Base-by-base conservation (phyloP, 1,140 invertebrate species). In the Musca domestica region DNA sequence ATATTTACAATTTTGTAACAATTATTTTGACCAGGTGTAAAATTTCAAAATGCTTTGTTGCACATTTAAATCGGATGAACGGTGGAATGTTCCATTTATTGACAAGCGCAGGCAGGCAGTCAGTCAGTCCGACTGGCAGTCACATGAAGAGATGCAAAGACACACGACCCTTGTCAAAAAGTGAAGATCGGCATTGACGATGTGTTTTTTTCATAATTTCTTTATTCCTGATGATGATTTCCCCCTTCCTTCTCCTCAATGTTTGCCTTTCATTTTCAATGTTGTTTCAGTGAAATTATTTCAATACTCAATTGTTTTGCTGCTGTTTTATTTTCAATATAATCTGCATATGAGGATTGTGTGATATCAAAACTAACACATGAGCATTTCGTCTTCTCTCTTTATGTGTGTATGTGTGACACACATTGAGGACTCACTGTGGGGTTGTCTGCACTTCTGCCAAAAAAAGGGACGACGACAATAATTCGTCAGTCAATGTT, bases 11-110 rank as follows among this genome's bases (percentile, higher is more conserved):
- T 10, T 2, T 9, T 5, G 34, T 9, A 41, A 41, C 34, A 5
- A 41, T 41, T 61, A 17, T 61, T 34, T 10, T 41, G 56, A 61
- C 56, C 56, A 61, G 56, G 56, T 61, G 56, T 61, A 61, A 61
- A 34, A 41, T 61, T 41, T 61, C 56, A 61, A 61, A 61, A 34
- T n/a, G 34, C 20, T 34, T 6, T 7, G 17, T 9, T 17, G 2
- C 54, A 30, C 9, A 30, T 30, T n/a, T n/a, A 4, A n/a, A 49
- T 15, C 17, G 5, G 5, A 49, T n/a, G n/a, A n/a, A n/a, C n/a
- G n/a, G n/a, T n/a, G n/a, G n/a, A n/a, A n/a, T n/a, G n/a, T n/a
- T 19, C 17, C 56, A 14, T 34, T 41, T 14, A 34, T 41, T 25
- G 52, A 17, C 23, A 56, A 27, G 5, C 6, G 14, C 48, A 19